phyloP scores from a whole-genome alignment of 2,888 invertebrate species.

The Ormyrus rosae region DNA sequence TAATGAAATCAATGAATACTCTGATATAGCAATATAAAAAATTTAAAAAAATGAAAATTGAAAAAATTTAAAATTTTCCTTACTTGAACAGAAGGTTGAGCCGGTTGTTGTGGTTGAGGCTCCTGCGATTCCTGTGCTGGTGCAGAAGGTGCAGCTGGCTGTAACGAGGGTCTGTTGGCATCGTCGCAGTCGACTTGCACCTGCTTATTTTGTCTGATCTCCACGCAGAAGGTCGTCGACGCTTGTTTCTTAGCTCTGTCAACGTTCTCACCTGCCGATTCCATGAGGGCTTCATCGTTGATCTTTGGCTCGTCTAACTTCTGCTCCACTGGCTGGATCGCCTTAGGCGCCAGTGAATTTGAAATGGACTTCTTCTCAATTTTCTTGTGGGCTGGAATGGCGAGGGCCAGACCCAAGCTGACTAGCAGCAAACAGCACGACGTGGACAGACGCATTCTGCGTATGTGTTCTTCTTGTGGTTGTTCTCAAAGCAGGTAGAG shows the following conservation, averaged over 20 bases:
- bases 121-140: not conserved
- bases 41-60: too few relatives aligned
- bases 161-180: not conserved
- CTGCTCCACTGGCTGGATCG: slow-evolving; percentile 35
- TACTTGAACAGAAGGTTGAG: too few relatives aligned
- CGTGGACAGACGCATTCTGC: not conserved
- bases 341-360: not conserved
- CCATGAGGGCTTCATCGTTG: slow-evolving; percentile 33
- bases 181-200: slow-evolving; percentile 53
- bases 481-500: too few relatives aligned
- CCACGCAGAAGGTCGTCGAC: slow-evolving; percentile 53
- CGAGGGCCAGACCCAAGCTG: slow-evolving; percentile 13
- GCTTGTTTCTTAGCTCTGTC: slow-evolving; percentile 54
- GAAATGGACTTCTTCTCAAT: slow-evolving; percentile 50
- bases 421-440: not conserved
- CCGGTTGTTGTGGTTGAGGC: not conserved
- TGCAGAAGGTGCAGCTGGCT: slow-evolving; percentile 1
- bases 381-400: slow-evolving; percentile 30
- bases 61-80: too few relatives aligned
- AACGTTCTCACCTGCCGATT: slow-evolving; percentile 19
- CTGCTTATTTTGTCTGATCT: slow-evolving; percentile 48
- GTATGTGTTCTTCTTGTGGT: not conserved
- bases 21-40: too few relatives aligned
- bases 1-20: too few relatives aligned
- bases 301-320: slow-evolving; percentile 28